Evolutionary conservation across 1,140 invertebrate species (phyloP).

Genomic region (Hylyphantes graminicola): DNA sequence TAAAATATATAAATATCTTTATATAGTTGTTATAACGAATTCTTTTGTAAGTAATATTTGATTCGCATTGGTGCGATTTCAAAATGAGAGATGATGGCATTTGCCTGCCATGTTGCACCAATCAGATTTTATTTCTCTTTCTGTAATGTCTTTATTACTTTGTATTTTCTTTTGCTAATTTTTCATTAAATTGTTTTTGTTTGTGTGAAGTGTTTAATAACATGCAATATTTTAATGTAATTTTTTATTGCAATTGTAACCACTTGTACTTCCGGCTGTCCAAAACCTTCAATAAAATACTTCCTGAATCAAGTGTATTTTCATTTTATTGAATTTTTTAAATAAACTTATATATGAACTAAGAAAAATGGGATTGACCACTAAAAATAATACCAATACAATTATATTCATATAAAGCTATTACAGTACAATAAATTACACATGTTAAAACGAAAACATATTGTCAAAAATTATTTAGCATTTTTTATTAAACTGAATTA

Average conservation of each 20-base stretch:
- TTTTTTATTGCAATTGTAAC: conserved; percentile 18
- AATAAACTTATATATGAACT: not conserved
- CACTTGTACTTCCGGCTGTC: conserved; percentile 43
- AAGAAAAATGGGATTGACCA: not conserved
- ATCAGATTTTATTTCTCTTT: conserved; percentile 33
- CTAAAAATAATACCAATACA: too few species aligned
- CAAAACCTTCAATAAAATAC: conserved; percentile 41
- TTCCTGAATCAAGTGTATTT: conserved; percentile 29
- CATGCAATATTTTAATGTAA: conserved; percentile 18
- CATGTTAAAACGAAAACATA: too few species aligned
- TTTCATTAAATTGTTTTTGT: conserved; percentile 13
- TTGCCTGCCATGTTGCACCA: conserved; percentile 18
- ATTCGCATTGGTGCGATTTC: conserved; percentile 48
- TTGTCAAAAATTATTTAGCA: too few species aligned
- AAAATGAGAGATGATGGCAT: conserved; percentile 45
- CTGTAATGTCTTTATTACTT: not conserved
- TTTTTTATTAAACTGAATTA: too few species aligned
- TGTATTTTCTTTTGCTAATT: conserved; percentile 51
- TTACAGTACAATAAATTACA: too few species aligned
- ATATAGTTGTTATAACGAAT: conserved; percentile 59
- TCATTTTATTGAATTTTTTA: not conserved
- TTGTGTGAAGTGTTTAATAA: conserved; percentile 40
- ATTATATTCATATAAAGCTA: too few species aligned
- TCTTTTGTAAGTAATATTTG: conserved; percentile 59
- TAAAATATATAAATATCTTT: conserved; percentile 59